Evolutionary conservation across 2,797 vertebrate genomes (phyloP).

Genomic region (Xiphorhynchus erythropygius): DNA sequence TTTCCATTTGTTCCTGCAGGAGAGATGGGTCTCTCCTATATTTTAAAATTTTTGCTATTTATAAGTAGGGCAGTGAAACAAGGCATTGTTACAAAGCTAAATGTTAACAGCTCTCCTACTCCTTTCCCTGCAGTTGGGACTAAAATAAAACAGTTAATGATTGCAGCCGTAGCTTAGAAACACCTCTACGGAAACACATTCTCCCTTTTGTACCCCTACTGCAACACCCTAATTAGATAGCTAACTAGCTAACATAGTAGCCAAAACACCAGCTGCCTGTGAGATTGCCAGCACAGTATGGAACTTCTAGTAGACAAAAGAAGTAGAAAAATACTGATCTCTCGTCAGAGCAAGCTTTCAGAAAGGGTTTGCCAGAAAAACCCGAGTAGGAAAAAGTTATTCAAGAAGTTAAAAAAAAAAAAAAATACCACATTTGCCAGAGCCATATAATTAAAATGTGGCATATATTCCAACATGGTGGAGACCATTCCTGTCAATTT

Average conservation of each 20-base stretch:
- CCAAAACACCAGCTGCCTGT: not conserved
- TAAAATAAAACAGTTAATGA: conserved; percentile 24
- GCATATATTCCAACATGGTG: not conserved
- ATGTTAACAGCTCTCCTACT: not conserved
- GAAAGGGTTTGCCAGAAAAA: conserved; percentile 42
- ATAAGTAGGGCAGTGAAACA: not conserved
- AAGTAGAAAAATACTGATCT: conserved; percentile 19
- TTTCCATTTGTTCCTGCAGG: not conserved
- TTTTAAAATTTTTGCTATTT: not conserved
- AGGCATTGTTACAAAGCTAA: not conserved
- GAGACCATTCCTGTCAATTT: not conserved
- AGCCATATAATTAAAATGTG: conserved; percentile 36
- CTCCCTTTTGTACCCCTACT: not conserved
- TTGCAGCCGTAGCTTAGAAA: not conserved
- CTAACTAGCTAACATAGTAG: not conserved
- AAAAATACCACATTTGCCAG: not conserved
- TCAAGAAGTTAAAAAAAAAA: not conserved
- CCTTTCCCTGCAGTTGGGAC: not conserved
- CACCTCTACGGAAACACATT: not conserved
- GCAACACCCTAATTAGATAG: conserved; percentile 26
- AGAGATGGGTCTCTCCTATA: not conserved
- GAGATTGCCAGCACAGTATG: conserved; percentile 4
- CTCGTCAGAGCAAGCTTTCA: not conserved
- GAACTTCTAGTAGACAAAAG: conserved; percentile 14
- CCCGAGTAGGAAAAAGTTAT: not conserved